Conservation (phyloP, 2,888 invertebrate species). For the Urechis unicinctus region DNA sequence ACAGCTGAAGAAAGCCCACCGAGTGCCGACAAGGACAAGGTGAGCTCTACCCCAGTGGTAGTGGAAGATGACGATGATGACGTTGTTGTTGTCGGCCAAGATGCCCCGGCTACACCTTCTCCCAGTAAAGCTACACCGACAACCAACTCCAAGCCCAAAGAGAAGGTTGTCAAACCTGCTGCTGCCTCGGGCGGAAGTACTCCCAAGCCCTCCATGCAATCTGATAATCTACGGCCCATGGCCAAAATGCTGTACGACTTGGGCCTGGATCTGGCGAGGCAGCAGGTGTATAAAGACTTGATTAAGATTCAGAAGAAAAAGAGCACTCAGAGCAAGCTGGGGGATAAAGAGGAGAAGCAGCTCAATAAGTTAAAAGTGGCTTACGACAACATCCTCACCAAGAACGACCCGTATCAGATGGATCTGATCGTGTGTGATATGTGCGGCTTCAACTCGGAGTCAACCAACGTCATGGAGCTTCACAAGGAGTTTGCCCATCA, state of each 20-base stretch:
- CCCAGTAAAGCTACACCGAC: too few species aligned
- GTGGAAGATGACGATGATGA: too few species aligned
- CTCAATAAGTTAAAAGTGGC: constrained; percentile 61
- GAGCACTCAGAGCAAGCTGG: constrained; percentile 53
- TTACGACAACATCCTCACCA: not conserved
- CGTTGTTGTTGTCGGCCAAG: too few species aligned
- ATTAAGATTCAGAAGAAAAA: constrained; percentile 78
- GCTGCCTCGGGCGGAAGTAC: too few species aligned
- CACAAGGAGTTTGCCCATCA: constrained; percentile 16
- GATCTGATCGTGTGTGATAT: constrained; percentile 1
- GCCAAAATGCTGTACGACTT: constrained; percentile 88
- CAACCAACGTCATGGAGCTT: constrained; percentile 10
- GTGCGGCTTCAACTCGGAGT: constrained; percentile 13
- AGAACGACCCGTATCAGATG: constrained; percentile 1
- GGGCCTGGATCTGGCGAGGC: constrained; percentile 83
- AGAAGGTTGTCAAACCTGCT: too few species aligned
- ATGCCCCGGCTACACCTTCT: too few species aligned
- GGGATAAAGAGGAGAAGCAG: constrained; percentile 55
- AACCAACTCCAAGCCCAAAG: too few species aligned
- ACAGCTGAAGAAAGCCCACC: too few species aligned
- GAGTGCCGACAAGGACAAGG: too few species aligned
- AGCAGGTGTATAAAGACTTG: constrained; percentile 86
- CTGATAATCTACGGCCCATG: constrained; percentile 57
- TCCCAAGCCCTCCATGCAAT: too few species aligned
- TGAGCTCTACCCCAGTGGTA: too few species aligned